Base-by-base conservation (phyloP, 2,797 vertebrate species). In the Sciaenops ocellatus region DNA sequence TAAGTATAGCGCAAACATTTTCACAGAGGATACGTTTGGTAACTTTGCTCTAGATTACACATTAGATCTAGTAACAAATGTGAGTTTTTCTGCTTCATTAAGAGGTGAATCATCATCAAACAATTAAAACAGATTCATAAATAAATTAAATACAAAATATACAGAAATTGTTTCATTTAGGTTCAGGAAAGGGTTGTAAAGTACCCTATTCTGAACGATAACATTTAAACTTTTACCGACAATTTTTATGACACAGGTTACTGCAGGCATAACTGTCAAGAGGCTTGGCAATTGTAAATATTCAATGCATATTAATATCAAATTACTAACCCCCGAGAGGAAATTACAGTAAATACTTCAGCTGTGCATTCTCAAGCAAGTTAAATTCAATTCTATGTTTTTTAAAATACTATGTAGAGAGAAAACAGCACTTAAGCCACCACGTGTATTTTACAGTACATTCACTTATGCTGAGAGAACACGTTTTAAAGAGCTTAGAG, bases 121-220 rank as follows among this genome's bases (percentile, higher is more conserved):
- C 24, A 59, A 82, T 80, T 76, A 52, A 84, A 88, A 84, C 62
- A 67, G 24, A 72, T 79, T 78, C 34, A 90, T 91, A 90, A 92
- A 94, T 94, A 87, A 92, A 84, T 92, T 90, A 92, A 92, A 90
- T 81, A 90, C 76, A 81, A 82, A 59, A 81, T 71, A 77, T 74
- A 83, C 41, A 84, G 72, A 73, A 56, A 76, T 24, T 48, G 30
- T 20, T 38, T 76, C 12, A 69, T 47, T 82, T 52, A 30, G 6
- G 9, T 42, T 61, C 50, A 70, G 41, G 24, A 54, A 74, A 2
- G 18, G 18, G 57, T 46, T 26, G 48, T 46, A 6, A 68, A 71
- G 52, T 10, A 60, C 26, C 42, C 50, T 65, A 7, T 44, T 56
- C 65, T 13, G 8, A 44, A 51, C 48, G 50, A 56, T 63, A 63